phyloP scores from a whole-genome alignment of 2,113 vertebrate genomes.

The Todiramphus chloris region DNA sequence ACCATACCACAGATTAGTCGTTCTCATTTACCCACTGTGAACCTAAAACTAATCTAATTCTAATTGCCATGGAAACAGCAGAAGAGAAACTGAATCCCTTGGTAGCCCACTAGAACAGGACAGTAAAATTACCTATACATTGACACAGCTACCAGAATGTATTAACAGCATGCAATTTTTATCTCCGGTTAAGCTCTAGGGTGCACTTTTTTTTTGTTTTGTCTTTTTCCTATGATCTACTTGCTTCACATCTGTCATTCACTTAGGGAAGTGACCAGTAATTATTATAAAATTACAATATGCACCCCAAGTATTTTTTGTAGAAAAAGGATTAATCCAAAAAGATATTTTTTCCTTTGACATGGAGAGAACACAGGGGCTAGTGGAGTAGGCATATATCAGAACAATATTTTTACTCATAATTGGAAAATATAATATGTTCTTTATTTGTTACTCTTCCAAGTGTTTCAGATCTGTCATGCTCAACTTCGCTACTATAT shows the following conservation, averaged over 20 bases:
- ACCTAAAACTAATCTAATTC: constrained; percentile 74
- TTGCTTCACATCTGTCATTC: background rate
- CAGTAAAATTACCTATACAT: constrained; percentile 56
- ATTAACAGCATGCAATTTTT: background rate
- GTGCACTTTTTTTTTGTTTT: background rate
- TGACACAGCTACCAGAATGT: constrained; percentile 27
- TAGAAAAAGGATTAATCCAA: background rate
- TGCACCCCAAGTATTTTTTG: background rate
- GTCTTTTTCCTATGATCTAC: background rate
- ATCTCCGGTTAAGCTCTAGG: constrained; percentile 36
- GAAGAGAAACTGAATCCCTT: constrained; percentile 80
- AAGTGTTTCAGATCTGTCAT: background rate
- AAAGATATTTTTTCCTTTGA: background rate
- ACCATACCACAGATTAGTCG: constrained; percentile 24
- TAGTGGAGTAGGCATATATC: background rate
- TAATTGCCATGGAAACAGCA: constrained; percentile 87
- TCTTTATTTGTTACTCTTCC: background rate
- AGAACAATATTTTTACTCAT: background rate
- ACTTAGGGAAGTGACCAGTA: background rate
- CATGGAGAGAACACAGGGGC: background rate
- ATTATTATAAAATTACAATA: background rate
- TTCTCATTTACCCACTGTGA: constrained; percentile 66
- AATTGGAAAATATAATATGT: background rate
- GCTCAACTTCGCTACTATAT: background rate
- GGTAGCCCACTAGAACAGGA: constrained; percentile 53